Evolutionary conservation across 2,797 vertebrate genomes (phyloP).

Genomic region (Ptychobarbus kaznakovi): DNA sequence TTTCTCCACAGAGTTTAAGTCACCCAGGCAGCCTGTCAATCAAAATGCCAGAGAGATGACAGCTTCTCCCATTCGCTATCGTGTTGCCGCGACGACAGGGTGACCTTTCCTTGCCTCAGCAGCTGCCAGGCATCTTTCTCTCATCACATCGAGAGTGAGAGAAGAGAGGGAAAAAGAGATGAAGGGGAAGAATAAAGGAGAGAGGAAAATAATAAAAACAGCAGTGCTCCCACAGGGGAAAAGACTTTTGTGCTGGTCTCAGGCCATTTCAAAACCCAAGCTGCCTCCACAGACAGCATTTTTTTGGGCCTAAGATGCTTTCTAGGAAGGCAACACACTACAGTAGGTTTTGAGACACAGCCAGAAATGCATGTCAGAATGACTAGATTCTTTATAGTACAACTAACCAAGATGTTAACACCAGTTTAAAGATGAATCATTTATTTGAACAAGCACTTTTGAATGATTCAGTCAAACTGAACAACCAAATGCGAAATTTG

Average conservation of each 20-base stretch:
- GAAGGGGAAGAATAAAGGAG: background rate
- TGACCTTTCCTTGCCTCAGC: conserved; percentile 81
- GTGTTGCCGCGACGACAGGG: conserved; percentile 73
- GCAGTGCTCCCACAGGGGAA: conserved; percentile 59
- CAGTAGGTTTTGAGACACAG: background rate
- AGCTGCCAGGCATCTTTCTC: conserved; percentile 74
- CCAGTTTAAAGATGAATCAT: background rate
- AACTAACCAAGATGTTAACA: background rate
- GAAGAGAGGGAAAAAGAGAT: conserved; percentile 11
- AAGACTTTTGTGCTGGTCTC: background rate
- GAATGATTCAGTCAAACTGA: background rate
- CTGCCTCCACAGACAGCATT: background rate
- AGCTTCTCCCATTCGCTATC: conserved; percentile 75
- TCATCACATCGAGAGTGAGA: conserved; percentile 71
- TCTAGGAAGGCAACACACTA: background rate
- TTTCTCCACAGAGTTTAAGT: conserved; percentile 76
- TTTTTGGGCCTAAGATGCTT: background rate
- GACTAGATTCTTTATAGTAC: background rate
- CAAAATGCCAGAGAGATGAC: conserved; percentile 73
- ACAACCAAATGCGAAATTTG: background rate
- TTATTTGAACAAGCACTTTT: background rate
- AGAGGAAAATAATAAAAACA: conserved; percentile 26
- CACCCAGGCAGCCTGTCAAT: conserved; percentile 72
- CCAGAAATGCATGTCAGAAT: background rate
- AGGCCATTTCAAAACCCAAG: background rate